Conservation (phyloP, 2,113 vertebrate species). For the Ameiurus melas region DNA sequence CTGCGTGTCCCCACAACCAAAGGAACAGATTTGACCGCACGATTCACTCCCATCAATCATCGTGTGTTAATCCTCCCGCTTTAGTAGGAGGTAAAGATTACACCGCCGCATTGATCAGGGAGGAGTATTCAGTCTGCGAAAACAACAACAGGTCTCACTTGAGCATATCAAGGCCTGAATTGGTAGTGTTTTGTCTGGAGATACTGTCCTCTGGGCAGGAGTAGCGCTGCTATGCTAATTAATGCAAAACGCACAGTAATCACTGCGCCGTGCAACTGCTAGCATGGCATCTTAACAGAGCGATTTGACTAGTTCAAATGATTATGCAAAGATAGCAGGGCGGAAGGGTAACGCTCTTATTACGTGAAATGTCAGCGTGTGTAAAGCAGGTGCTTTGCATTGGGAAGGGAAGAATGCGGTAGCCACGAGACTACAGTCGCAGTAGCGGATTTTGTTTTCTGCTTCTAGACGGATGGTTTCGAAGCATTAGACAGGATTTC, state of each 20-base stretch:
- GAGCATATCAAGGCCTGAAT: too few relatives aligned
- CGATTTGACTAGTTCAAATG: conserved; percentile 41
- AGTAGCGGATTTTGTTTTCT: not conserved
- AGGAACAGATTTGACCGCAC: conserved; percentile 38
- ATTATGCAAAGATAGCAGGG: conserved; percentile 40
- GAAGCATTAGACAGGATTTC: not conserved
- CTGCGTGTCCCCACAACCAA: conserved; percentile 25
- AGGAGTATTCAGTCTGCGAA: not conserved
- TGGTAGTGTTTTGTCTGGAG: not conserved
- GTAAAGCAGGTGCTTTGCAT: conserved; percentile 14
- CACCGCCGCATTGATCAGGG: conserved; percentile 39
- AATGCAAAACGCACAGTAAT: conserved; percentile 17
- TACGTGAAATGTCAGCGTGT: conserved; percentile 29
- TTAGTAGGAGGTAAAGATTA: conserved; percentile 36
- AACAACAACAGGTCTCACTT: not conserved
- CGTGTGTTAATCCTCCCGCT: conserved; percentile 28
- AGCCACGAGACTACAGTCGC: not conserved
- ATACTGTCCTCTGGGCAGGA: not conserved
- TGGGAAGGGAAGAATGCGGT: not conserved
- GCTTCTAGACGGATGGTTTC: not conserved
- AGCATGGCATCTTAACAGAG: not conserved
- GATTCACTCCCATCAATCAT: conserved; percentile 25
- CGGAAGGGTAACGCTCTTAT: conserved; percentile 14
- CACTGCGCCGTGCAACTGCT: conserved; percentile 7
- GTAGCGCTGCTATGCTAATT: conserved; percentile 2